A percentile compares a stretch with the other conserved stretches of the same genome.
These are phyloP conservation scores for Pogonophryne albipinna DNA, from an alignment of 2,797 vertebrate species.

Conservation along the genomic window DNA sequence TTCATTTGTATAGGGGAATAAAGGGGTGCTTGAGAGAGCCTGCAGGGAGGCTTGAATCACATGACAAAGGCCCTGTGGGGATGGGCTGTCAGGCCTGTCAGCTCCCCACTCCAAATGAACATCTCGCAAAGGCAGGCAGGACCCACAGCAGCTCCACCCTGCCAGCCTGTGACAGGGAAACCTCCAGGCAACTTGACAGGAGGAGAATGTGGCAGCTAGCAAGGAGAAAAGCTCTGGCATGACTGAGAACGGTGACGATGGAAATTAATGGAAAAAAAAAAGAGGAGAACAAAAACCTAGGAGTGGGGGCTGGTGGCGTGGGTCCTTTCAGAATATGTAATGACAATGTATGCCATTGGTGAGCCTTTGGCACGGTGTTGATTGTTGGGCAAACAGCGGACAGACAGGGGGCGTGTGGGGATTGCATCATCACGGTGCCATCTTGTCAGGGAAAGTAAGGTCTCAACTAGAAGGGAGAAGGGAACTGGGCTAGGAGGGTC, in stretches of 20 bases:
- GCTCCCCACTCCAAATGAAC: conserved; percentile 96
- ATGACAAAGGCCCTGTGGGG: conserved; percentile 92
- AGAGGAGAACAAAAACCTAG: conserved; percentile 71
- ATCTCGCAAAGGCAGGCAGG: conserved; percentile 91
- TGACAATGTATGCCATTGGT: conserved; percentile 89
- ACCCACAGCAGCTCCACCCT: conserved; percentile 89
- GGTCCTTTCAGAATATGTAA: conserved; percentile 87
- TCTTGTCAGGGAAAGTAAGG: conserved; percentile 88
- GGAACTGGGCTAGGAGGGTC: conserved; percentile 29
- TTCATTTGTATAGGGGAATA: conserved; percentile 87
- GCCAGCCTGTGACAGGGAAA: conserved; percentile 94
- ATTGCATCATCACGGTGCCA: conserved; percentile 81
- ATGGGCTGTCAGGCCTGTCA: conserved; percentile 98
- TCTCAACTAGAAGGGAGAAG: conserved; percentile 87
- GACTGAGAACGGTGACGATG: conserved; percentile 92
- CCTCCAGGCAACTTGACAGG: conserved; percentile 98
- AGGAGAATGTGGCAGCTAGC: conserved; percentile 94
- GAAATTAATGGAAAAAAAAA: conserved; percentile 87
- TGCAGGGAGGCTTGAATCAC: conserved; percentile 87
- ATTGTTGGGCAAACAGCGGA: conserved; percentile 90
- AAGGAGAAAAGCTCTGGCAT: conserved; percentile 89
- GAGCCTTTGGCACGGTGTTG: conserved; percentile 86
- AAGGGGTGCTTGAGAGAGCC: conserved; percentile 87
- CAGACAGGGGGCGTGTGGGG: conserved; percentile 69
- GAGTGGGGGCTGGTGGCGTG: conserved; percentile 77